Conservation (phyloP, 2,888 invertebrate species). For the Schizotus pectinicornis region DNA sequence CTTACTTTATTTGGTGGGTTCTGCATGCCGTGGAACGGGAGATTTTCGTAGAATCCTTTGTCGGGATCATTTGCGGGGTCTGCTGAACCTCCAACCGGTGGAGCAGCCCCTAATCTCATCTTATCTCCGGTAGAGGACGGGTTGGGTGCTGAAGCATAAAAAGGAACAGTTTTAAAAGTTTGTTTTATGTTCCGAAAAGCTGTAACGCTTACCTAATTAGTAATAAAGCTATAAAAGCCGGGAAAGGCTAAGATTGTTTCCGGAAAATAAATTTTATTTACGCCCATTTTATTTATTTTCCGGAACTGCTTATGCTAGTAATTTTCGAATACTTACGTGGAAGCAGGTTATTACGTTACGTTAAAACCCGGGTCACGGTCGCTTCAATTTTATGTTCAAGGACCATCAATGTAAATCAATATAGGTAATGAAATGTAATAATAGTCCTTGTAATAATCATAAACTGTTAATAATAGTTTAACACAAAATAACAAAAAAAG, state of each 20-base stretch:
- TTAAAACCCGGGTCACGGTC: too few relatives aligned
- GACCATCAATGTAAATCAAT: too few relatives aligned
- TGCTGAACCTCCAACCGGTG: constrained; percentile 58
- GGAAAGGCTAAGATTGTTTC: constrained; percentile 12
- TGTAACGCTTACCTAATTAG: constrained; percentile 32
- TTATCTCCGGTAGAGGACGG: constrained; percentile 62
- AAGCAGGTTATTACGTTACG: too few relatives aligned
- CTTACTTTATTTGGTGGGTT: constrained; percentile 92
- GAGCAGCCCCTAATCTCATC: constrained; percentile 58
- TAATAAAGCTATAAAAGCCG: constrained; percentile 25
- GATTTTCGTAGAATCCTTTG: constrained; percentile 91
- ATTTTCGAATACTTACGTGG: too few relatives aligned
- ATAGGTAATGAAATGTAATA: too few relatives aligned
- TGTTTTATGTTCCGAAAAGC: constrained; percentile 22
- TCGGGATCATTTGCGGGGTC: constrained; percentile 79
- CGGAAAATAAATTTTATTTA: constrained; percentile 5
- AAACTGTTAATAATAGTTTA: too few relatives aligned
- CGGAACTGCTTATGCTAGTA: too few relatives aligned
- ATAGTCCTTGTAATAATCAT: too few relatives aligned
- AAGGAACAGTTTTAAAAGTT: constrained; percentile 29
- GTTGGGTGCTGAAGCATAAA: constrained; percentile 57
- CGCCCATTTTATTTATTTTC: background rate
- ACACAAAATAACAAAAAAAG: too few relatives aligned
- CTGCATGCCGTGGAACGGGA: constrained; percentile 93
- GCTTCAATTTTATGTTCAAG: too few relatives aligned